Percentiles rank a stretch among this genome's conserved stretches.
These are phyloP conservation scores for Toxostoma redivivum DNA, from an alignment of 2,113 vertebrate species.

Conservation along the genomic window DNA sequence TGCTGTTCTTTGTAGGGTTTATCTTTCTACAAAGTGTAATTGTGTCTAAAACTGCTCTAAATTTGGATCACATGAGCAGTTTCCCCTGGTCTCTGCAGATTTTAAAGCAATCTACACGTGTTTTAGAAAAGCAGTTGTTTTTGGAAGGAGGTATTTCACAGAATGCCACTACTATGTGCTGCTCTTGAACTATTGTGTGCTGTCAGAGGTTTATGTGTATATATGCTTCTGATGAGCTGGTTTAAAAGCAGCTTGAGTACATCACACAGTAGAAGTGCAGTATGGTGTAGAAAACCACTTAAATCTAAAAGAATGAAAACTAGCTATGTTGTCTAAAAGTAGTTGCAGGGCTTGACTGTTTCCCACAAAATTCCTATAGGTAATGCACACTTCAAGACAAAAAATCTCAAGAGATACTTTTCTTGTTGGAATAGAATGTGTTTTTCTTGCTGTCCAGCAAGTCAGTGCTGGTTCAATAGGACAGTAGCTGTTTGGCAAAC, in stretches of 20 bases:
- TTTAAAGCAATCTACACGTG: not conserved
- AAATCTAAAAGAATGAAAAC: not conserved
- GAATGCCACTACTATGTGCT: not conserved
- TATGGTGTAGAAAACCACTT: not conserved
- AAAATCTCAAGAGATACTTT: not conserved
- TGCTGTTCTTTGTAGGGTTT: not conserved
- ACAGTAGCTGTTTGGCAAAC: not conserved
- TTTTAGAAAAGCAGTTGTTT: not conserved
- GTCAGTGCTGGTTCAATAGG: not conserved
- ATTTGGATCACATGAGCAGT: not conserved
- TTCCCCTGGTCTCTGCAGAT: not conserved
- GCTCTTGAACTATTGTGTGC: not conserved
- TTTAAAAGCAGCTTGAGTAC: not conserved
- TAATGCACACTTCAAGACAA: not conserved
- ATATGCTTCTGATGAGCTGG: not conserved
- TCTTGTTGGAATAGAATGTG: not conserved
- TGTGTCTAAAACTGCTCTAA: not conserved
- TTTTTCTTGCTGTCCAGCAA: not conserved
- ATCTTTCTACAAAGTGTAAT: not conserved
- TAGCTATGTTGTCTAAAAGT: not conserved
- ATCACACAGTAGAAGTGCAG: not conserved
- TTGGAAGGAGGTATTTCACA: not conserved
- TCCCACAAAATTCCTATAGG: not conserved
- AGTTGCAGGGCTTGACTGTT: not conserved
- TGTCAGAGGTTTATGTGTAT: not conserved